phyloP scores from a whole-genome alignment of 2,113 vertebrate species.

The Sebastes fasciatus region DNA sequence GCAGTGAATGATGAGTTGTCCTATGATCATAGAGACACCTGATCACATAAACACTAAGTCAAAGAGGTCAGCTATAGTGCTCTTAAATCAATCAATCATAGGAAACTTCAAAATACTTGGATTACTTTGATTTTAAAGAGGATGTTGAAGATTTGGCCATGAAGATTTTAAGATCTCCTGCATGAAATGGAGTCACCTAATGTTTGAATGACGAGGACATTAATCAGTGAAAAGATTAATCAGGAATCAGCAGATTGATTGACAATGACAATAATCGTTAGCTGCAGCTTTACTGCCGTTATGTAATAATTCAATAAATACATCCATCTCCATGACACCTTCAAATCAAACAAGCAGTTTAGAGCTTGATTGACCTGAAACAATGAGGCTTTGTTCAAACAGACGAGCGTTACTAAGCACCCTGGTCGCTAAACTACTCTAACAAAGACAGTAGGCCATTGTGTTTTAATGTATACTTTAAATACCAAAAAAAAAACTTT shows the following conservation, averaged over 20 bases:
- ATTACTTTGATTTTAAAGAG: background rate
- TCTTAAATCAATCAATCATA: background rate
- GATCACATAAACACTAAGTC: background rate
- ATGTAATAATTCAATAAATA: background rate
- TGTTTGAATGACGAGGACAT: background rate
- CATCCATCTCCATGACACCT: background rate
- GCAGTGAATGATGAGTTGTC: constrained; percentile 1
- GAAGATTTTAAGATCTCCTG: too few species aligned
- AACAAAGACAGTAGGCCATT: constrained; percentile 24
- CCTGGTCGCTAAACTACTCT: background rate
- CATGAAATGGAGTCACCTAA: too few species aligned
- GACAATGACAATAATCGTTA: background rate
- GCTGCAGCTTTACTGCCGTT: background rate
- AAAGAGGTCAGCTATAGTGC: background rate
- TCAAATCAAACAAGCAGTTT: constrained; percentile 8
- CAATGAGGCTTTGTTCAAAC: constrained; percentile 27
- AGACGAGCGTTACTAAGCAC: constrained; percentile 37
- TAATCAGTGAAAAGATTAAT: background rate
- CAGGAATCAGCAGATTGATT: background rate
- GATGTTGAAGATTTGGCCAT: background rate
- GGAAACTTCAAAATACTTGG: background rate
- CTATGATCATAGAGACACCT: background rate
- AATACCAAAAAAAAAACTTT: background rate
- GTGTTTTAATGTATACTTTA: constrained; percentile 30
- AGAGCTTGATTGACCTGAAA: constrained; percentile 8